Conservation (phyloP, 2,888 invertebrate genomes). For the Saturnia japonica region DNA sequence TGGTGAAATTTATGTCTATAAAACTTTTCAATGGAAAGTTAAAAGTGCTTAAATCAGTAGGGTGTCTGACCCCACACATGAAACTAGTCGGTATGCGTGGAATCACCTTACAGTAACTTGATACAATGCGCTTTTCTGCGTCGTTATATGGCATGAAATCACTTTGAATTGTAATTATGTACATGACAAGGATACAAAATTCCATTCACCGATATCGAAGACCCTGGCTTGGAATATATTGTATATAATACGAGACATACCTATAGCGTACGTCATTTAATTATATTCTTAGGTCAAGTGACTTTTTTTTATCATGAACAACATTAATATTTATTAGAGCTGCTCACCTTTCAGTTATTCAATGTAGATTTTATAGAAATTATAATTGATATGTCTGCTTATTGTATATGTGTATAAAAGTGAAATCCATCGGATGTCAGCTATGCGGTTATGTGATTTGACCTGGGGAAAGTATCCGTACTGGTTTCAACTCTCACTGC, state of each 20-base stretch:
- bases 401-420: conserved; percentile 46
- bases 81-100: conserved; percentile 45
- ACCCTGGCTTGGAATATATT: conserved; percentile 36
- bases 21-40: conserved; percentile 17
- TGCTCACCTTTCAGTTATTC: conserved; percentile 9
- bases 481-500: conserved; percentile 62
- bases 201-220: conserved; percentile 45
- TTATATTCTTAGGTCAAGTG: conserved; percentile 9
- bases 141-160: conserved; percentile 45
- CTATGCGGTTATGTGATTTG: conserved; percentile 56
- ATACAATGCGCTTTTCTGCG: conserved; percentile 44
- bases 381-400: conserved; percentile 19
- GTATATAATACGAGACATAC: conserved; percentile 13
- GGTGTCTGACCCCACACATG: conserved; percentile 27
- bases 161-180: conserved; percentile 56
- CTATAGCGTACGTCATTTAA: conserved; percentile 1
- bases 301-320: not conserved
- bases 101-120: conserved; percentile 34
- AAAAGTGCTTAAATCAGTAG: conserved; percentile 16
- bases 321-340: conserved; percentile 8
- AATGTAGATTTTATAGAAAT: conserved; percentile 12
- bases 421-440: conserved; percentile 70
- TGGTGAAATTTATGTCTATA: not conserved
- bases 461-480: conserved; percentile 76
- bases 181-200: conserved; percentile 55